Evolutionary conservation across 2,797 vertebrate genomes (phyloP).

Genomic region (Aphelocoma californica): DNA sequence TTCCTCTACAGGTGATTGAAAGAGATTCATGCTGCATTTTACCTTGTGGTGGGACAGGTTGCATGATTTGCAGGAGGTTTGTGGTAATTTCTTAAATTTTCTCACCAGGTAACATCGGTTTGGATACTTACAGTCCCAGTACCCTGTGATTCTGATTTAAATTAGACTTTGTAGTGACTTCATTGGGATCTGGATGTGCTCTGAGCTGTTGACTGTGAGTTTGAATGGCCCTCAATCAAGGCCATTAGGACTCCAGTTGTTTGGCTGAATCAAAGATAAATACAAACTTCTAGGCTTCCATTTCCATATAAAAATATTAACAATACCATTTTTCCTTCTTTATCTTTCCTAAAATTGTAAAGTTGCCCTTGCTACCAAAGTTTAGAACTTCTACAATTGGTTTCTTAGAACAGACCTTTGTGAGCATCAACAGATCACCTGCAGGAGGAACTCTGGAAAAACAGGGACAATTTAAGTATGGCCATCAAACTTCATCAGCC

Average conservation of each 20-base stretch:
- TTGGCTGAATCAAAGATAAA: background rate
- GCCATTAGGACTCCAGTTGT: background rate
- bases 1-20: background rate
- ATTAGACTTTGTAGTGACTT: background rate
- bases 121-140: background rate
- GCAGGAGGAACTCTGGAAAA: slow-evolving; percentile 27
- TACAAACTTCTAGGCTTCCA: background rate
- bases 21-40: background rate
- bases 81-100: background rate
- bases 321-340: background rate
- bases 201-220: background rate
- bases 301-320: background rate
- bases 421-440: background rate
- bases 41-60: background rate
- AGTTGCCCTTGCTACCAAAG: background rate
- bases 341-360: background rate
- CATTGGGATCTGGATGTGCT: background rate
- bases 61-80: background rate
- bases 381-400: background rate
- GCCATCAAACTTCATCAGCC: slow-evolving; percentile 59
- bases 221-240: background rate
- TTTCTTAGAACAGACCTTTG: background rate
- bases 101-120: background rate
- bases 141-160: background rate
- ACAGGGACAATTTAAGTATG: slow-evolving; percentile 46